A percentile compares a stretch with the other conserved stretches of the same genome.
These are phyloP conservation scores for Yoshiicerus persimilis DNA, from an alignment of 1,140 invertebrate species.

Conservation along the genomic window DNA sequence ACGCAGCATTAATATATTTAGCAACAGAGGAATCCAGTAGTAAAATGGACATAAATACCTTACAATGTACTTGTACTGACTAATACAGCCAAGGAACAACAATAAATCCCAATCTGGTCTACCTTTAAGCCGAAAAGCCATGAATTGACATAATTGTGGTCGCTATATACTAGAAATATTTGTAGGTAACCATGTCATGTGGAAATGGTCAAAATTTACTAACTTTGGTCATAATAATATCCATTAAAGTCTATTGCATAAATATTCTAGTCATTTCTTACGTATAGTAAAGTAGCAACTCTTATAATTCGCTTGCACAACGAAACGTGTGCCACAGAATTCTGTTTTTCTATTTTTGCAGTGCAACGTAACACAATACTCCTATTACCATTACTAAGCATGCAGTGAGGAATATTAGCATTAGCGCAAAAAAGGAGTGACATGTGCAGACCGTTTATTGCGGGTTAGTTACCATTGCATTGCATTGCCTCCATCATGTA, in stretches of 20 bases:
- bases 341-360: background rate
- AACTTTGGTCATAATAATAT: background rate
- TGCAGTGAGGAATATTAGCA: background rate
- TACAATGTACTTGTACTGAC: no score
- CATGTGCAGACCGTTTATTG: background rate
- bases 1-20: background rate
- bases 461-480: background rate
- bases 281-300: background rate
- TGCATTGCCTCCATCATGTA: background rate
- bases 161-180: background rate
- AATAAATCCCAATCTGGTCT: background rate
- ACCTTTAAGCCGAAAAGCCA: background rate
- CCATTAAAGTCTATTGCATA: background rate
- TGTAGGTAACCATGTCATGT: background rate
- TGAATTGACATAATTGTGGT: background rate
- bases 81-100: background rate
- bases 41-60: background rate
- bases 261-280: background rate
- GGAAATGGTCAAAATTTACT: background rate
- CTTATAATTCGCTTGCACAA: background rate
- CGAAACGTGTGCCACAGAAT: background rate
- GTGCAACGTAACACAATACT: background rate
- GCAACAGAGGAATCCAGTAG: no score
- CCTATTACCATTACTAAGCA: no score
- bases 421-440: background rate